Percentiles rank a stretch among this genome's conserved stretches.
Conservation (phyloP, 2,113 vertebrate genomes). For the Muntiacus reevesi region DNA sequence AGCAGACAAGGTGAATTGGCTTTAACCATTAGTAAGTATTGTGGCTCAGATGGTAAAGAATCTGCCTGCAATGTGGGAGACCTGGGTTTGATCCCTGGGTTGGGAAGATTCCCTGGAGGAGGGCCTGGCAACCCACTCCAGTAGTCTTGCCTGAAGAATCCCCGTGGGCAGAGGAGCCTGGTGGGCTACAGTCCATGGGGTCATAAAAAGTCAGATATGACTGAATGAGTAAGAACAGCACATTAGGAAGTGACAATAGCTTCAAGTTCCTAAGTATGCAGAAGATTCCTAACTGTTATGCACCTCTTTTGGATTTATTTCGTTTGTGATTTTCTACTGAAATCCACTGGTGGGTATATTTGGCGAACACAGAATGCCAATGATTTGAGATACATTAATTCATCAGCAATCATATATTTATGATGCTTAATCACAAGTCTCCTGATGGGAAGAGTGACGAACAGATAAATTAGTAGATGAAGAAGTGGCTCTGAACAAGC, state of each 20-base stretch:
- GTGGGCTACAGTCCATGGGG: background rate
- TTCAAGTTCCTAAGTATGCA: background rate
- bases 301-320: background rate
- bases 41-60: background rate
- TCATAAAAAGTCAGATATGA: background rate
- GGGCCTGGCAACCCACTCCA: background rate
- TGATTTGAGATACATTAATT: background rate
- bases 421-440: background rate
- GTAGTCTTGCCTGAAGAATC: background rate
- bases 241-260: background rate
- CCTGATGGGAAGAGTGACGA: background rate
- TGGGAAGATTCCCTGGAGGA: background rate
- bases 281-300: background rate
- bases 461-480: background rate
- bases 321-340: background rate
- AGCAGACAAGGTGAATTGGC: background rate
- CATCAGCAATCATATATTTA: background rate
- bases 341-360: background rate
- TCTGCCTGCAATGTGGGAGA: background rate
- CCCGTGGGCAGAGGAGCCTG: background rate
- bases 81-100: fast-evolving
- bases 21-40: background rate
- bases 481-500: background rate
- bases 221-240: background rate
- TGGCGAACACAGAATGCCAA: background rate